Base-by-base conservation (phyloP, 2,888 invertebrate species). In the Mechanitis mazaeus region DNA sequence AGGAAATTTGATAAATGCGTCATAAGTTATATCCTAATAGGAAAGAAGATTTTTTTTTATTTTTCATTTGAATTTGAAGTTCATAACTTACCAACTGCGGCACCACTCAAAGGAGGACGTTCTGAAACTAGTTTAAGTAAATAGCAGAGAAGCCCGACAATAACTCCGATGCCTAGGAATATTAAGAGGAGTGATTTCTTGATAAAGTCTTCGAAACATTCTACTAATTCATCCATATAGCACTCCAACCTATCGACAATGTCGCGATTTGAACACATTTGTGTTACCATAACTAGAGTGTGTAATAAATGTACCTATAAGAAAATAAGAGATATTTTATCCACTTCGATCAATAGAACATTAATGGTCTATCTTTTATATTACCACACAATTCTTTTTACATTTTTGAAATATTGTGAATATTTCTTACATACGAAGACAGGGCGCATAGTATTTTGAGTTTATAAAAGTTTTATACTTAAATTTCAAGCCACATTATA, bases 401-500 rank as follows among this genome's bases (percentile, higher is more conserved):
- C 85, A 86, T 86, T 86, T 85, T 85, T 87, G 71, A 81, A 87
- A 74, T 87, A 87, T 76, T 83, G 83, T 56, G 85, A 82, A 69
- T 83, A 85, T 77, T 79, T 86, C 71, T 76, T 85, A 69, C 77
- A 84, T 54, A 75, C 78, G 67, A 83, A 86, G 71, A 83, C 75
- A 61, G 80, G 75, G 79, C 83, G 85, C 87, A 85, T 86, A 84
- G 76, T 86, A 79, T 77, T 76, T 73, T 75, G 64, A 61, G 69
- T 72, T 81, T 78, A 75, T 66, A 69, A 64, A 66, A 70, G 31
- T 50, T 73, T 76, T 77, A 73, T 70, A 67, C 61, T 69, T 57
- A 72, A 75, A 75, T 71, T 74, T 72, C 73, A 62, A 68, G 53
- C 65, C 78, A 77, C 77, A 64, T 58, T 12, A 33, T 58, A 9